Conservation (phyloP, 2,797 vertebrate species). For the Salmo trutta region DNA sequence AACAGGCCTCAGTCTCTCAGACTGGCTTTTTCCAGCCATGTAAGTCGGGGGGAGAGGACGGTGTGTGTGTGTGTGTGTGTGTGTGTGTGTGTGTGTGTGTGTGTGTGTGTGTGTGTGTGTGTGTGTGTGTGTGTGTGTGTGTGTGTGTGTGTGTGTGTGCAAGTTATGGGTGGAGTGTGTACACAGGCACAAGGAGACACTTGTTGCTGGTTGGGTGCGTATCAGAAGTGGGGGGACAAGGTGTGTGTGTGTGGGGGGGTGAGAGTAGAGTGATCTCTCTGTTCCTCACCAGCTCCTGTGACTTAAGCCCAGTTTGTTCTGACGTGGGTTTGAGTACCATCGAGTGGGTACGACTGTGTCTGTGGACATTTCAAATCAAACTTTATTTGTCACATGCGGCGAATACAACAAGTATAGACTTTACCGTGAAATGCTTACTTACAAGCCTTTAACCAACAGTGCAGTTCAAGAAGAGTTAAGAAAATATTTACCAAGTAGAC, state of each 20-base stretch:
- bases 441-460: too few relatives aligned
- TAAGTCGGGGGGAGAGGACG: too few relatives aligned
- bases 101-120: too few relatives aligned
- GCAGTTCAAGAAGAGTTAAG: too few relatives aligned
- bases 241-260: slow-evolving; percentile 1
- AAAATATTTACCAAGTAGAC: too few relatives aligned
- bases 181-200: slow-evolving; percentile 68
- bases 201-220: slow-evolving; percentile 57
- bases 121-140: not conserved
- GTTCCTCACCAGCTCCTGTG: slow-evolving; percentile 54
- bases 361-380: not conserved
- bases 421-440: too few relatives aligned
- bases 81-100: too few relatives aligned
- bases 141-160: not conserved
- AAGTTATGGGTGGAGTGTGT: slow-evolving; percentile 30
- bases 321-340: slow-evolving; percentile 4
- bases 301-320: slow-evolving; percentile 34
- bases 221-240: slow-evolving; percentile 35
- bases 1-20: slow-evolving; percentile 50
- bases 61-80: too few relatives aligned
- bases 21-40: slow-evolving; percentile 53
- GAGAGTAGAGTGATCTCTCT: slow-evolving; percentile 49
- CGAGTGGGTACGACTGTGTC: not conserved
- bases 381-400: too few relatives aligned
- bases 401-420: too few relatives aligned